Evolutionary conservation across 1,140 invertebrate species (phyloP), one percentile per base, ranked within the genome.

Genomic region (Cotesia typhae): DNA sequence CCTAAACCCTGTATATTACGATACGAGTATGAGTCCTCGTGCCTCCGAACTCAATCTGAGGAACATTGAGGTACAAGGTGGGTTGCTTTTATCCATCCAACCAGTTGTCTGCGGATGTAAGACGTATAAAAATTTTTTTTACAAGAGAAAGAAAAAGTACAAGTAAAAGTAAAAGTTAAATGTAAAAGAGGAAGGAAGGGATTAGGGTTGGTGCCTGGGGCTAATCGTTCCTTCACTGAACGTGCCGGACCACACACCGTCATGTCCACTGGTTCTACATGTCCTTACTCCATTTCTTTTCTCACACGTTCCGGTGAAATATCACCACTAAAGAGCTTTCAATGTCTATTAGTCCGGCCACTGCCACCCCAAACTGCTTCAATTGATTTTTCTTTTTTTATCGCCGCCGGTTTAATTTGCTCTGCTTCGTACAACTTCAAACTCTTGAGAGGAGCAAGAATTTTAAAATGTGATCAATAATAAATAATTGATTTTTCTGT

Each of bases 191-290:
- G 75, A 60, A 66, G 67, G 71, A 76, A 77, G 77, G 73, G 76
- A 77, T 77, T 77, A 81, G 76, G 61, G 76, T 37, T 66, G 65
- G 53, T 74, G 72, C 76, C 79, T 55, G 75, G 68, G 79, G 79
- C 79, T 83, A 82, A 83, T 83, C 81, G 80, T 76, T 80, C 71
- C 78, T 74, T 68, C 76, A 74, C 77, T 75, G 79, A 77, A 81
- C 81, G 81, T 82, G 80, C 72, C 70, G 75, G 81, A 82, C 81
- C 80, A 82, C 80, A 80, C 82, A 81, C 79, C 76, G 76, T 66
- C 69, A 64, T 71, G 70, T 75, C 68, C 67, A 71, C 67, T 61
- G 70, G 38, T 59, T 38, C 37, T 55, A 47, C 41, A 47, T 47
- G 41, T 47, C 41, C 41, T 47, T 47, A 47, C 41, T 47, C 41